phyloP scores from a whole-genome alignment of 53 echinoderm and acorn worm genomes.

The Patiria pectinifera region DNA sequence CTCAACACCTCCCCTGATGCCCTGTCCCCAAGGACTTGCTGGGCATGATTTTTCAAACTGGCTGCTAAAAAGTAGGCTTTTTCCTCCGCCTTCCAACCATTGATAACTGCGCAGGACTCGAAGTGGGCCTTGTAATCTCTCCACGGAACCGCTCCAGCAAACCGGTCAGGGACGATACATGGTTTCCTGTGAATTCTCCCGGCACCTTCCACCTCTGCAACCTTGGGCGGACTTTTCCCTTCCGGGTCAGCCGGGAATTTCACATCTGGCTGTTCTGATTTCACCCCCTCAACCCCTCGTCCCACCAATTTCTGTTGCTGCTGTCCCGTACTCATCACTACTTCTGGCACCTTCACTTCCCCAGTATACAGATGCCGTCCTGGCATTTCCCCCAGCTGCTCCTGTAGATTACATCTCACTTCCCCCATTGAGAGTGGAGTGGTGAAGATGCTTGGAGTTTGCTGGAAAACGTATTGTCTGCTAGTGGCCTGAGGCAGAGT shows the following conservation, averaged over 20 bases:
- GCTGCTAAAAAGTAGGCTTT: conserved; percentile 1
- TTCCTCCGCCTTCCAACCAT: neutral
- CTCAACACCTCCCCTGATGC: neutral
- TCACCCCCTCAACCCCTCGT: no score
- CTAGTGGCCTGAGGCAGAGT: no score
- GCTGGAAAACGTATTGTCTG: no score
- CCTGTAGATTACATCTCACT: no score
- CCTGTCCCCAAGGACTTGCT: neutral
- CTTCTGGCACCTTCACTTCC: no score
- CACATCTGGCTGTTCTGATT: no score
- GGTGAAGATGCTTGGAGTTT: no score
- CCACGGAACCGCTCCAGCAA: neutral
- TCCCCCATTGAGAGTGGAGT: no score
- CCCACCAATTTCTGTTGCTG: no score
- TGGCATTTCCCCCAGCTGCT: no score
- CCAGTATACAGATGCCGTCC: no score
- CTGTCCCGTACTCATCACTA: no score
- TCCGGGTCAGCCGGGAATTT: neutral
- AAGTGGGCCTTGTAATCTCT: conserved; percentile 7
- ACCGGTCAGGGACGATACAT: neutral
- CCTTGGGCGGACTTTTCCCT: neutral
- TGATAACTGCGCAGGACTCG: neutral
- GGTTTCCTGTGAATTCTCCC: neutral
- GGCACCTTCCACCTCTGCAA: neutral
- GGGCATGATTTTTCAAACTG: neutral